Conservation (phyloP, 2,888 invertebrate genomes). For the Lycocerus yunnanus region DNA sequence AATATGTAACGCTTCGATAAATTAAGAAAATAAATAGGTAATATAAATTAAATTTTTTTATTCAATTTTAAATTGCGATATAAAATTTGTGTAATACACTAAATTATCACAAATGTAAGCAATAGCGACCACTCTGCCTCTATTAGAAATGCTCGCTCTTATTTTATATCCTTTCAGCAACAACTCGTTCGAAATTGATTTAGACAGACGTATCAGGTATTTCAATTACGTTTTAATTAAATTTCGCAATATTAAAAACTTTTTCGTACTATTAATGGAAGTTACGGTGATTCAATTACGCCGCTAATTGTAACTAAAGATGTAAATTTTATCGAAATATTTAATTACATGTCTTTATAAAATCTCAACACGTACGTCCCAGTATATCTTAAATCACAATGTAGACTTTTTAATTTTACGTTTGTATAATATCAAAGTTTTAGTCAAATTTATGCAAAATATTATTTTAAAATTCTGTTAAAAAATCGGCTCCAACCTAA, state of each 20-base stretch:
- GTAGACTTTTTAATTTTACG: neutral
- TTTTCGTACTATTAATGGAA: conserved; percentile 7
- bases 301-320: neutral
- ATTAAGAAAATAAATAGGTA: neutral
- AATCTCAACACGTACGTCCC: neutral
- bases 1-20: neutral
- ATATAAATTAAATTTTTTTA: neutral
- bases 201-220: conserved; percentile 35
- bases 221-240: conserved; percentile 34
- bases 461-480: neutral
- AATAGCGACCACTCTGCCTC: conserved; percentile 4
- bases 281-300: conserved; percentile 5
- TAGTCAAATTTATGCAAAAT: neutral
- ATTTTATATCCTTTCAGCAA: conserved; percentile 31
- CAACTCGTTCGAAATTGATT: conserved; percentile 29
- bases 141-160: conserved; percentile 3
- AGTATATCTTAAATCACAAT: neutral
- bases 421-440: neutral
- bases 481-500: neutral
- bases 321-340: neutral
- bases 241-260: conserved; percentile 20
- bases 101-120: neutral
- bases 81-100: neutral
- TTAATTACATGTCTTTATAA: neutral
- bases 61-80: neutral